Evolutionary conservation across 2,888 invertebrate species (phyloP).

Genomic region (Eudiplozoon nipponicum): DNA sequence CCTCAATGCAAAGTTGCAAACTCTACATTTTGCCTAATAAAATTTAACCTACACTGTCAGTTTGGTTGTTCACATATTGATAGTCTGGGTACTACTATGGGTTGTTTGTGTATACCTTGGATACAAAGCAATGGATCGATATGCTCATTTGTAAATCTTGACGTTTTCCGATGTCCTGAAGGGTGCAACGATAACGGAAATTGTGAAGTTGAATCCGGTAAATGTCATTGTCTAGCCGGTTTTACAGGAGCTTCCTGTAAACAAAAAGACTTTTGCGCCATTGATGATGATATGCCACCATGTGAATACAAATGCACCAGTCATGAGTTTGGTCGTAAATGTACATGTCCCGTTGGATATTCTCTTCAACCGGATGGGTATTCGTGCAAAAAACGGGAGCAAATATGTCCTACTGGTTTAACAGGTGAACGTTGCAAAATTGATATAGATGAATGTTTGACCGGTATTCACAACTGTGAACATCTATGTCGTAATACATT

Average conservation of each 20-base stretch:
- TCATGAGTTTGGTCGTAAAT: neutral
- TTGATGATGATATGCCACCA: too few relatives aligned
- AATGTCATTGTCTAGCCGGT: neutral
- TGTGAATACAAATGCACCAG: too few relatives aligned
- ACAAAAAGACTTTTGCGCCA: neutral
- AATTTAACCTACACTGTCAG: neutral
- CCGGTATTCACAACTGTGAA: neutral
- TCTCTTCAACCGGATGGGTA: too few relatives aligned
- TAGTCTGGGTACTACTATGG: neutral
- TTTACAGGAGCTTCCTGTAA: neutral
- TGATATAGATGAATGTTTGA: neutral
- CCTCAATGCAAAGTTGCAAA: neutral
- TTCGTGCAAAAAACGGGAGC: too few relatives aligned
- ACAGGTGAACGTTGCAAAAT: neutral
- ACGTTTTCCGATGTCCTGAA: neutral
- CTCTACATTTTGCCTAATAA: neutral
- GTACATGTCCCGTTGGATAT: neutral
- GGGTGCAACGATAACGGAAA: slow-evolving; percentile 2
- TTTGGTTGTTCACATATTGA: neutral
- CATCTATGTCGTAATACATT: neutral
- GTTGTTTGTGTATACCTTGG: neutral
- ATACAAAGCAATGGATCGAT: neutral
- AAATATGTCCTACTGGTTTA: neutral
- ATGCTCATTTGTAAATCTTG: neutral
- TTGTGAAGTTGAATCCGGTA: neutral